Evolutionary conservation across 2,797 vertebrate genomes (phyloP).

Genomic region (Cynodonichthys magdalenae): DNA sequence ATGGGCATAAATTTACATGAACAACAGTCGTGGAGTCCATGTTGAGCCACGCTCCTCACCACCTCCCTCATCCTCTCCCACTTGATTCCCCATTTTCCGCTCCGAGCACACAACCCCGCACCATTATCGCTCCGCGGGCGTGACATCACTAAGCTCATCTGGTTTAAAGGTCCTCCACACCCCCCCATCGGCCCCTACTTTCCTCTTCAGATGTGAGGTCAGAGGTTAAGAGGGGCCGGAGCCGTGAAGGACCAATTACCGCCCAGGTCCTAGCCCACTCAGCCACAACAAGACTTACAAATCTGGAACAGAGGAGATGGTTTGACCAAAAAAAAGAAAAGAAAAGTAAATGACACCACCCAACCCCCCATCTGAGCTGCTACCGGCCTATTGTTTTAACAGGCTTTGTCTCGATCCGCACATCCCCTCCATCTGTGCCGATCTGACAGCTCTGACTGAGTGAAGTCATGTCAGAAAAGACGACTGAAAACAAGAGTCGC

Average conservation of each 20-base stretch:
- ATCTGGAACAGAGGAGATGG: slow-evolving; percentile 56
- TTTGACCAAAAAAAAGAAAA: slow-evolving; percentile 48
- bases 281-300: slow-evolving; percentile 36
- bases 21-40: slow-evolving; percentile 33
- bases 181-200: slow-evolving; percentile 39
- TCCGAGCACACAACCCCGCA: slow-evolving; percentile 14
- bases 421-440: slow-evolving; percentile 63
- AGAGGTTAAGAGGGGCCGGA: slow-evolving; percentile 70
- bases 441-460: slow-evolving; percentile 43
- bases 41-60: slow-evolving; percentile 7
- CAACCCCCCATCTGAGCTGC: slow-evolving; percentile 55
- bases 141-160: slow-evolving; percentile 59
- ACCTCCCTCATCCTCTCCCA: slow-evolving; percentile 23
- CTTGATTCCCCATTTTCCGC: slow-evolving; percentile 34
- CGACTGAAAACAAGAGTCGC: slow-evolving; percentile 30
- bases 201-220: slow-evolving; percentile 69
- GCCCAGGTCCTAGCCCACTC: slow-evolving; percentile 53
- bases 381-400: slow-evolving; percentile 62
- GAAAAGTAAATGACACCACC: slow-evolving; percentile 64
- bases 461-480: slow-evolving; percentile 30
- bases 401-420: slow-evolving; percentile 57
- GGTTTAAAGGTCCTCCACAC: slow-evolving; percentile 57
- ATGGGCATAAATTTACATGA: slow-evolving; percentile 55
- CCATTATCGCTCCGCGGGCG: slow-evolving; percentile 40
- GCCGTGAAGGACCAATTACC: slow-evolving; percentile 75